Conservation (phyloP, 2,113 vertebrate species). For the Callaeas wilsoni region DNA sequence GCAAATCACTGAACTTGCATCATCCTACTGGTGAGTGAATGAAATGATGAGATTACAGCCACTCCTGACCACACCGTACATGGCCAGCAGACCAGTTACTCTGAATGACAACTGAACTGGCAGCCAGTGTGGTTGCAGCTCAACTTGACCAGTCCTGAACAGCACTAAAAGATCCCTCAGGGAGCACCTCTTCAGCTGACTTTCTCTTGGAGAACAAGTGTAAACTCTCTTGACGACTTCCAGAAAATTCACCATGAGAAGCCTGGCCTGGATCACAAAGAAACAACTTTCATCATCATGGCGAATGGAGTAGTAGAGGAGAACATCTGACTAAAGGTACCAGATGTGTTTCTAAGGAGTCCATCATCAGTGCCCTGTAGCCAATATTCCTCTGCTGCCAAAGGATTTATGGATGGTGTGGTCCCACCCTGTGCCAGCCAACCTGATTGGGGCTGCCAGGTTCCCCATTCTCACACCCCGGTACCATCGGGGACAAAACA, state of each 20-base stretch:
- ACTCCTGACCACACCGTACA: not conserved
- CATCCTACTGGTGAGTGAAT: not conserved
- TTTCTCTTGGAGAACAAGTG: not conserved
- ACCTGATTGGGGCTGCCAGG: not conserved
- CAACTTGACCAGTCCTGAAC: not conserved
- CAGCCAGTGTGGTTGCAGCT: not conserved
- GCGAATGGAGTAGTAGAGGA: not conserved
- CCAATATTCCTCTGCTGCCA: not conserved
- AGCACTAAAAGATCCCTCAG: rapidly evolving
- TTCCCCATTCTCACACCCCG: not conserved
- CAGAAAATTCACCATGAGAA: not conserved
- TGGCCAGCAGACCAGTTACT: not conserved
- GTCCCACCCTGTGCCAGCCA: not conserved
- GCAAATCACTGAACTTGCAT: not conserved
- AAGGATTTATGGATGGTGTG: rapidly evolving
- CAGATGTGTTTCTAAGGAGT: not conserved
- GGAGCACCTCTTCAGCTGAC: not conserved
- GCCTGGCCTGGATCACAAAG: not conserved
- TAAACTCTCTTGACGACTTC: not conserved
- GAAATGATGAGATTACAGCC: not conserved
- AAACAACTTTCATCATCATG: not conserved
- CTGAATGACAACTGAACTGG: not conserved
- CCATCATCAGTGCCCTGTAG: not conserved
- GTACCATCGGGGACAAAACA: not conserved
- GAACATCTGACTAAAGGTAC: not conserved